Base-by-base conservation (phyloP, 2,888 invertebrate genomes). In the Dasysyrphus albostriatus region DNA sequence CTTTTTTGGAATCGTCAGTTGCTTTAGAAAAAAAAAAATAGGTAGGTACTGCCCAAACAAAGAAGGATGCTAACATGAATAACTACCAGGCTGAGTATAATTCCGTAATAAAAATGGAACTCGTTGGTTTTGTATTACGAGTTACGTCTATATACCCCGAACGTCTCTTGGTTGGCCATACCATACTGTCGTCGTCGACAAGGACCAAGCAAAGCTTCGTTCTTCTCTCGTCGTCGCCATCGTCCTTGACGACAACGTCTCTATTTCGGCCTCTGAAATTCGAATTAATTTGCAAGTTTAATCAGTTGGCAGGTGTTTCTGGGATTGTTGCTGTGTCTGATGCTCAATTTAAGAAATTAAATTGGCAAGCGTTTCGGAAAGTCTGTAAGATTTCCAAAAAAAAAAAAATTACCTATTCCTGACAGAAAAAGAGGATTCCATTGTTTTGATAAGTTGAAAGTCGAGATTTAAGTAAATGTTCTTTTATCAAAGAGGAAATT, bases 221-320 rank as follows among this genome's bases (percentile, higher is more conserved):
- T 34, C 58, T 37, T 16, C 39, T 10, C 19, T 19, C 19, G 5
- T 19, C 19, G 5, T 34, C 32, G 5, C 16, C 32, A 9, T 44
- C n/a, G n/a, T 65, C 65, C 44, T 65, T 44, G 75, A 63, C 58
- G 16, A 4, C 56, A 19, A 49, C 54, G 61, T 83, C 87, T 75
- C 74, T 74, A 63, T 78, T 78, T 82, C 89, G 89, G 90, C 90
- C 90, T 90, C 90, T 90, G 82, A 91, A 92, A 91, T 90, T 92
- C 90, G 90, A 90, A 92, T 91, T 91, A 91, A 91, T 92, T 91
- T 91, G 91, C 90, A 92, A 91, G 91, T 91, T 89, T 91, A 92
- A 92, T 92, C 90, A 90, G 90, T 89, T 90, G 84, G 88, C 88
- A 84, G 88, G 85, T 89, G 89, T 79, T 78, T 79, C 83, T 65